A percentile compares a stretch with the other conserved stretches of the same genome.
These are phyloP conservation scores for Enoplosus armatus DNA, from an alignment of 2,797 vertebrate species.

Conservation along the genomic window DNA sequence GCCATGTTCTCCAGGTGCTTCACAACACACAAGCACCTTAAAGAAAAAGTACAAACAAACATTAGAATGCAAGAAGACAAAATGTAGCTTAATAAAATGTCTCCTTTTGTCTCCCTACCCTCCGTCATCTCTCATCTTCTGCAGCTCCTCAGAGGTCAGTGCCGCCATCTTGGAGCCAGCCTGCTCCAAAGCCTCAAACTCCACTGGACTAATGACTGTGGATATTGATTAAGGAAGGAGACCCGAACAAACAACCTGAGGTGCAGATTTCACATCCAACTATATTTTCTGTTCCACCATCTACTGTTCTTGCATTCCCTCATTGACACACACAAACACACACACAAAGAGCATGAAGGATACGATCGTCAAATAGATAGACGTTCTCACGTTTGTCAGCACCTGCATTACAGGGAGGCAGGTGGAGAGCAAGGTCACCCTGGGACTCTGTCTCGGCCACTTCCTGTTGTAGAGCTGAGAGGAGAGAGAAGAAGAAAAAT, in stretches of 20 bases:
- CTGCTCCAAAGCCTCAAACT: constrained; percentile 86
- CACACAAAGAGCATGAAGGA: constrained; percentile 81
- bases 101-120: constrained; percentile 76
- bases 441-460: constrained; percentile 84
- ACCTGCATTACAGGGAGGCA: constrained; percentile 88
- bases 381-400: constrained; percentile 88
- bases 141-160: constrained; percentile 84
- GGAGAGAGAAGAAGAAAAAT: not conserved
- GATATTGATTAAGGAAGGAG: constrained; percentile 52
- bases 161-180: constrained; percentile 86
- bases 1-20: constrained; percentile 87
- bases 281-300: not conserved
- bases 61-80: not conserved
- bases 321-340: not conserved
- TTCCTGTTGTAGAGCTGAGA: constrained; percentile 89
- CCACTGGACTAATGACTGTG: constrained; percentile 88
- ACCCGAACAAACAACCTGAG: not conserved
- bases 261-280: not conserved
- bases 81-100: not conserved
- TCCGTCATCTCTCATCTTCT: constrained; percentile 85
- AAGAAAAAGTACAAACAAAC: constrained; percentile 19
- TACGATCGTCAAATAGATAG: constrained; percentile 93
- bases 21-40: constrained; percentile 84
- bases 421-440: constrained; percentile 79
- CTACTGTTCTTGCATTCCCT: not conserved